These are phyloP conservation scores for Abscondita cerata DNA, from an alignment of 2,888 invertebrate genomes.

Conservation along the genomic window DNA sequence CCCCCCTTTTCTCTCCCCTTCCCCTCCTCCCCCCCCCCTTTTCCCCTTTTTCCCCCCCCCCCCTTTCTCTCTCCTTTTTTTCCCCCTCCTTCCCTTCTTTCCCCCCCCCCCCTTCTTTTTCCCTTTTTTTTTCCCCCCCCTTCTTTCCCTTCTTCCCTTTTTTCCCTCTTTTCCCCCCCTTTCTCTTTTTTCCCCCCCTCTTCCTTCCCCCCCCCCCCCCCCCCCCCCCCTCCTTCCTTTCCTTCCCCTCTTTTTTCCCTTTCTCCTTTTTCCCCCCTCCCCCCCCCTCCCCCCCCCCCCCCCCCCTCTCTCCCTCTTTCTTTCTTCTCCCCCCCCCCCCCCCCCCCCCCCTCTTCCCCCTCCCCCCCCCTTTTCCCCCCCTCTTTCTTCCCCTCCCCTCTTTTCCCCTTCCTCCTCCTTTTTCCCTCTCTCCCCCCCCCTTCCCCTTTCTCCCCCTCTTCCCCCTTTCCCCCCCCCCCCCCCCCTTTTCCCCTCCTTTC, in stretches of 20 bases:
- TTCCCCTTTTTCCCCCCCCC: background rate
- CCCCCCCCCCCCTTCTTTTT: background rate
- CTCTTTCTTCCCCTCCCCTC: too few relatives aligned
- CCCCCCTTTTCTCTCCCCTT: background rate
- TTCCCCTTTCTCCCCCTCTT: too few relatives aligned
- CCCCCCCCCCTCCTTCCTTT: background rate
- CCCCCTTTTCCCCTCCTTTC: slow-evolving; percentile 36
- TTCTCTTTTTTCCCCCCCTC: background rate
- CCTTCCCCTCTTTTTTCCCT: background rate
- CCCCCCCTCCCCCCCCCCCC: slow-evolving; percentile 42
- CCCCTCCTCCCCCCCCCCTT: background rate
- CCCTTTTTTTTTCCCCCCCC: background rate
- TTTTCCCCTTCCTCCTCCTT: too few relatives aligned
- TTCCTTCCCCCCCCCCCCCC: background rate
- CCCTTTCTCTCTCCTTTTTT: background rate
- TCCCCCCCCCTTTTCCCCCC: too few relatives aligned
- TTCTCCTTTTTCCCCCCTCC: slow-evolving; percentile 50
- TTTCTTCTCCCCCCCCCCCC: slow-evolving; percentile 40
- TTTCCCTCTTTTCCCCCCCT: background rate
- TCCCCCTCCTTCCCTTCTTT: background rate
- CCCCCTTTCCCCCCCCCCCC: too few relatives aligned
- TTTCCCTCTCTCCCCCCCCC: too few relatives aligned
- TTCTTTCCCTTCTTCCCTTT: background rate
- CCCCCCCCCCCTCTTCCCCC: too few relatives aligned
- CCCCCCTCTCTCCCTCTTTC: slow-evolving; percentile 58